Conservation (phyloP, 30 jellyfish, hydroid and myxozoan genomes). For the Aurelia aurita complex sp. Pacific region DNA sequence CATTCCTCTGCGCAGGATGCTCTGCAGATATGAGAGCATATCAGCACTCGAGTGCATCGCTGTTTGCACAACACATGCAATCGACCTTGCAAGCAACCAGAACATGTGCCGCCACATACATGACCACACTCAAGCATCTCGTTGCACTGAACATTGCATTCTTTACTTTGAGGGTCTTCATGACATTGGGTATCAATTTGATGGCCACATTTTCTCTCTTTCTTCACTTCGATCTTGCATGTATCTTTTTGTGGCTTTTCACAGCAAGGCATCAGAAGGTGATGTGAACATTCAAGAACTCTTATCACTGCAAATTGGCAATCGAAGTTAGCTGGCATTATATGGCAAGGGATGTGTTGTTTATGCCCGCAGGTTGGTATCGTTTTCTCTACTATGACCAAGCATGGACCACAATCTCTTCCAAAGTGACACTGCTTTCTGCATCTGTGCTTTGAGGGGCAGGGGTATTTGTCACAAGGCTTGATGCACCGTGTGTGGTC, state of each 20-base stretch:
- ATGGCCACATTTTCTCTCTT: slow-evolving; percentile 19
- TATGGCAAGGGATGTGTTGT: slow-evolving; percentile 33
- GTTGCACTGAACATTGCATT: not conserved
- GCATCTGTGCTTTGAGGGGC: slow-evolving; percentile 22
- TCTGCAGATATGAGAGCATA: slow-evolving; percentile 12
- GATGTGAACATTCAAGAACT: slow-evolving; percentile 8
- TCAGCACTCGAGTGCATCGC: not conserved
- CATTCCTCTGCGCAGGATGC: slow-evolving; percentile 31
- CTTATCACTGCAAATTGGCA: not conserved
- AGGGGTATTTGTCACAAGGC: slow-evolving; percentile 20
- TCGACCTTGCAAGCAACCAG: not conserved
- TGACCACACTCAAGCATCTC: slow-evolving; percentile 2
- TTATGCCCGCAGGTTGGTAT: slow-evolving; percentile 44
- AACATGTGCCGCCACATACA: slow-evolving; percentile 3
- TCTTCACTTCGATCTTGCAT: not conserved
- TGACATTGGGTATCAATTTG: not conserved
- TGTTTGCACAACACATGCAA: not conserved
- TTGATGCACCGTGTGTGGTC: slow-evolving; percentile 32
- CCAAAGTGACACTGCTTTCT: slow-evolving; percentile 42
- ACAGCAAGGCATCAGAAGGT: not conserved
- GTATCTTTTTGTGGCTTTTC: not conserved
- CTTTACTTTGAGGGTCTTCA: not conserved
- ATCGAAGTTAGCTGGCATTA: not conserved
- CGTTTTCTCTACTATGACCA: slow-evolving; percentile 25
- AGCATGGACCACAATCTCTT: slow-evolving; percentile 47